Conservation (phyloP, 2,113 vertebrate species). For the Xenopus borealis region DNA sequence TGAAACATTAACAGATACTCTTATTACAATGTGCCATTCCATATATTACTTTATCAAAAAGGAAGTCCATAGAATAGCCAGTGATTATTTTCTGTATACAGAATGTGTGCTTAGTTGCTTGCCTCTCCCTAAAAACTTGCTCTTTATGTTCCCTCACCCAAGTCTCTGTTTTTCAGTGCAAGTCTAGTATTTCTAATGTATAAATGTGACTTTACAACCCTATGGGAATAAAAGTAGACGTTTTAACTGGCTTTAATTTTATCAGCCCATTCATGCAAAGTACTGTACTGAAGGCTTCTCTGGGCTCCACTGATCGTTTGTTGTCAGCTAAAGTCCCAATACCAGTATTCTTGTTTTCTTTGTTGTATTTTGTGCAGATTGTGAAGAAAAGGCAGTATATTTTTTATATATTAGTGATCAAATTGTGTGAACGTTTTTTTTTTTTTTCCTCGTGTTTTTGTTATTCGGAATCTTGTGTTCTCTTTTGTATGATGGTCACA, state of each 20-base stretch:
- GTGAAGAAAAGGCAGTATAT: conserved; percentile 31
- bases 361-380: conserved; percentile 29
- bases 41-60: too few relatives aligned
- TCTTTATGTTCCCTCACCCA: background rate
- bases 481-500: conserved; percentile 6
- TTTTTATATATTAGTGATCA: conserved; percentile 39
- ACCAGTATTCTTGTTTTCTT: background rate
- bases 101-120: too few relatives aligned
- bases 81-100: background rate
- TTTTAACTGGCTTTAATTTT: too few relatives aligned
- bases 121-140: too few relatives aligned
- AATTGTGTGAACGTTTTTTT: background rate
- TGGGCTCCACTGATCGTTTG: background rate
- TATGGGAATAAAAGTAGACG: background rate
- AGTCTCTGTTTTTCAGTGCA: background rate
- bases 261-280: background rate
- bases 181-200: background rate
- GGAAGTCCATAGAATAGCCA: background rate
- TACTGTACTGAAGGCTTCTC: background rate
- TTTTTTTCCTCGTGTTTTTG: background rate
- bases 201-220: background rate
- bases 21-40: too few relatives aligned
- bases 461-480: background rate
- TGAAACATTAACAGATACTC: too few relatives aligned
- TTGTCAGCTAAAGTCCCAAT: background rate